Conservation (phyloP, 2,797 vertebrate genomes). For the Schizothorax lantsangensis region DNA sequence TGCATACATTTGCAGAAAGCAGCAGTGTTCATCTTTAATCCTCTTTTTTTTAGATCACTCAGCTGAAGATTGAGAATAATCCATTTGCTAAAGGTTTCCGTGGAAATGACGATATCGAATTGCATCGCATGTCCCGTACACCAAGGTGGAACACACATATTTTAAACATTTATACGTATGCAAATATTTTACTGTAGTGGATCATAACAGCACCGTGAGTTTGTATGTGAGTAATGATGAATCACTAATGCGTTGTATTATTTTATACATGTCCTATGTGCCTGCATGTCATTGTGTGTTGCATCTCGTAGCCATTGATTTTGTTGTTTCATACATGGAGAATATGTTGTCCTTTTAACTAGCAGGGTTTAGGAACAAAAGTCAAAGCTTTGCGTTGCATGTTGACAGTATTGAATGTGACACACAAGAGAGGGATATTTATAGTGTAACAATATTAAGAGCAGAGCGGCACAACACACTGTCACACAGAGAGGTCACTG, state of each 20-base stretch:
- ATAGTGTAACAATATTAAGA: conserved; percentile 52
- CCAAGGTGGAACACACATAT: conserved; percentile 75
- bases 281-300: conserved; percentile 7
- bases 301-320: not conserved
- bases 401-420: conserved; percentile 56
- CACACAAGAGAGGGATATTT: conserved; percentile 68
- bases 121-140: conserved; percentile 91
- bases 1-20: conserved; percentile 6
- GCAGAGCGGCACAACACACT: conserved; percentile 44
- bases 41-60: conserved; percentile 86
- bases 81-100: conserved; percentile 98
- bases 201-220: not conserved
- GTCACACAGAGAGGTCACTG: conserved; percentile 50
- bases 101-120: conserved; percentile 94
- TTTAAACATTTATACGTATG: not conserved
- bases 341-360: conserved; percentile 46
- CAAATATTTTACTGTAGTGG: not conserved
- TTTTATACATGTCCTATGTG: not conserved
- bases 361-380: conserved; percentile 46
- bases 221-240: not conserved
- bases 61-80: conserved; percentile 98
- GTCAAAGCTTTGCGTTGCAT: conserved; percentile 44
- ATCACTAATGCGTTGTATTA: not conserved
- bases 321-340: conserved; percentile 11
- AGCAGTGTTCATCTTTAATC: conserved; percentile 10